Evolutionary conservation across 2,113 vertebrate species (phyloP), one percentile per base, ranked within the genome.

Genomic region (Eolophus roseicapilla): DNA sequence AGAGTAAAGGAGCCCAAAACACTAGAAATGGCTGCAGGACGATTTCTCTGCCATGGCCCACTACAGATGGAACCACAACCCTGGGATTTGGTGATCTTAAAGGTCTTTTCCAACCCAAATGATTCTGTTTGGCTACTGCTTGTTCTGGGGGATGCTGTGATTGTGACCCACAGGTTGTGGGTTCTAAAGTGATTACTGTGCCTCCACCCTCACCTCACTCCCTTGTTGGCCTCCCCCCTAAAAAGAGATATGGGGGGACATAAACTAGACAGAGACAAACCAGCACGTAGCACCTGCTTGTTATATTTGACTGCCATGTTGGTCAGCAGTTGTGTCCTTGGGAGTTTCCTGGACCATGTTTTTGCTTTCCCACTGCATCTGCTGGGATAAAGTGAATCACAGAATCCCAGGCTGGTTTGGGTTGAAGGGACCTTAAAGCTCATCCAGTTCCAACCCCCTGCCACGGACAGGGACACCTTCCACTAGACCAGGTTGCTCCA

Each of bases 271-370:
- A 14, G 64, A 55, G 59, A 10, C 9, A 23, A 29, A 20, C 11
- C 39, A 53, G 67, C 35, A 9, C 1, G 19, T 46, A 12, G 59
- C 64, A 8, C 29, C 31, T 29, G 47, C 14, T 63, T 44, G 7
- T 41, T 82, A 46, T 39, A 13, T 65, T 24, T 37, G 28, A 14
- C 17, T 5, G 17, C 44, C 3, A 0, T 5, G 25, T 28, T 35
- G 27, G n/a, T 28, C 46, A 35, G 41, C 52, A 44, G 11, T 10
- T 10, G 41, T 2, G 46, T 44, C 46, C 50, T 24, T 14, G 28
- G 28, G 44, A 47, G 2, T 37, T 71, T 52, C 28, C 4, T 3
- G 20, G 70, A 6, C 70, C 1, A 0, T 11, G 6, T 23, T 11
- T 5, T 27, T 47, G n/a, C 3, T 12, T 65, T 68, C 64, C 46